Percentiles rank a stretch among this genome's conserved stretches.
These are phyloP conservation scores for Dinomys branickii DNA, from an alignment of 2,113 vertebrate species.

Conservation along the genomic window DNA sequence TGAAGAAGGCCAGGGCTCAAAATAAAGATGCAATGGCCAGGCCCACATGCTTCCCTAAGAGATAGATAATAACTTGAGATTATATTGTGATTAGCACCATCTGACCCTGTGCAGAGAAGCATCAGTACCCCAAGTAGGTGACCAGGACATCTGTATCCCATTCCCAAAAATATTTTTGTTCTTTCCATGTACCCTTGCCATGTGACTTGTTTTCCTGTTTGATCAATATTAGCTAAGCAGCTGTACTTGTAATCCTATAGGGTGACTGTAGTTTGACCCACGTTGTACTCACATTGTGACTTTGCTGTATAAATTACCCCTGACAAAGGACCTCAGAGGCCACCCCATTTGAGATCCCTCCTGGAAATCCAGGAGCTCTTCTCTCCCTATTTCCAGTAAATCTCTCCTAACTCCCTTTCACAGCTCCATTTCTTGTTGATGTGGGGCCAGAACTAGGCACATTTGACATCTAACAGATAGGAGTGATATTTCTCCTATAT, in stretches of 20 bases:
- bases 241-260: background rate
- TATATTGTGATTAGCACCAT: background rate
- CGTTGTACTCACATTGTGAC: background rate
- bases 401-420: background rate
- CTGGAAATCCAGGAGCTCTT: background rate
- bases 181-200: background rate
- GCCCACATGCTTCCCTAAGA: background rate
- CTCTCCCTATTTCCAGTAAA: background rate
- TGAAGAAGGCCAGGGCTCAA: background rate
- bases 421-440: background rate
- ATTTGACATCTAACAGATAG: background rate
- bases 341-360: background rate
- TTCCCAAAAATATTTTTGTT: no score
- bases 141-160: background rate
- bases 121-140: background rate
- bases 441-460: background rate
- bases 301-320: background rate
- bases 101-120: background rate
- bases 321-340: background rate
- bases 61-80: background rate
- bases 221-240: background rate
- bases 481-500: background rate
- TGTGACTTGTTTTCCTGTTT: background rate
- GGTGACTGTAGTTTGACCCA: background rate
- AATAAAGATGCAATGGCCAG: background rate